Base-by-base conservation (phyloP, 92 coral and sea anemone genomes). In the Phenganax subtilis region DNA sequence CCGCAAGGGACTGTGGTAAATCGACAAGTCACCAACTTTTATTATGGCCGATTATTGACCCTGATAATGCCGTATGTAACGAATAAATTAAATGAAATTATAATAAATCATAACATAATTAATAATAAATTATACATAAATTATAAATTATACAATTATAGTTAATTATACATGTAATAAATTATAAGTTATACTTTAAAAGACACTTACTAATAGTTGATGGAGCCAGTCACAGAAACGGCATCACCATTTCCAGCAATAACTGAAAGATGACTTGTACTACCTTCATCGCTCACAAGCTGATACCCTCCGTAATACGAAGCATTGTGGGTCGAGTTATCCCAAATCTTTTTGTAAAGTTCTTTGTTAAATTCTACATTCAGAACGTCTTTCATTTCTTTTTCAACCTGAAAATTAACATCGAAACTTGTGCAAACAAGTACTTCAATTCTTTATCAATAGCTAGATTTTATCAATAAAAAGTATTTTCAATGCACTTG, bases 281-380 rank as follows among this genome's bases (percentile, higher is more conserved):
- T 76, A 12, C 81, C 81, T 64, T 25, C 51, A 44, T 76, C 70
- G 10, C 44, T 6, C 8, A 76, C 71, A 29, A 30, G 73, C 44
- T 63, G 53, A 0, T 53, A 25, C 10, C 84, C 77, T 17, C 82
- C 85, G 54, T 85, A 85, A 61, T 85, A 85, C 76, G 88, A 81
- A 3, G 57, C 51, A 71, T 85, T 73, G 70, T 85, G 88, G 3
- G 88, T 86, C 16, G 83, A 73, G 80, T 86, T 81, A 71, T 86
- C 88, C 85, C 75, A 81, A 67, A 86, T 86, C 83, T 76, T 89
- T 58, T 69, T 80, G 77, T 90, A 92, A 56, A 91, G 67, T 0
- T 89, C 72, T 54, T 91, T 89, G 61, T 90, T 93, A 84, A 90
- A 90, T n/a, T 86, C 87, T 10, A 87, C 63, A 55, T 85, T 77